Evolutionary conservation across 2,113 vertebrate species (phyloP), one percentile per base, ranked within the genome.

Genomic region (Albula goreensis): DNA sequence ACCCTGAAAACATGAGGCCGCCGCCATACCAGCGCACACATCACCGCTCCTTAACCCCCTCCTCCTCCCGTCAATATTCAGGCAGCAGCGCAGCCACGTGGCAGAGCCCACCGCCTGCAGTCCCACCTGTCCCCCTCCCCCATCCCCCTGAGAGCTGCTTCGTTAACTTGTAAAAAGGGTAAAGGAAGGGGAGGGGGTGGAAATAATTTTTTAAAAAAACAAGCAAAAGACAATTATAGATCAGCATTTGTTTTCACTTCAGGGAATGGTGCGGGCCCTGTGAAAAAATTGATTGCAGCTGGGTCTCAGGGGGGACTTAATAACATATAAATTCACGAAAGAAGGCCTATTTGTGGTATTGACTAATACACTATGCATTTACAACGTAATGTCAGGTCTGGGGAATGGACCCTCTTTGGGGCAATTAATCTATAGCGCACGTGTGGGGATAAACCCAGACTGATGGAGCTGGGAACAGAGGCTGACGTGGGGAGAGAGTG

Each of bases 281-380:
- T 88, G 89, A 90, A 81, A 90, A 41, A 92, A 95, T 93, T 94
- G 93, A 93, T 94, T 86, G 88, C 57, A 31, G 70, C 88, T 79
- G 84, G 31, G 84, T 88, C 90, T 92, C 93, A 51, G 51, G 91
- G 91, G 93, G 87, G 89, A 90, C 89, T 94, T 95, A 91, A 94
- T 94, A 94, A 94, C 91, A 91, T 92, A 94, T 93, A 93, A 93
- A 94, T 94, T 94, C 94, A 93, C 94, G 92, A 93, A 93, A 93
- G 92, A 94, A 91, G 92, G 91, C 90, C 94, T 92, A 92, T 95
- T 95, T 94, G 93, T 89, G 84, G 89, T 95, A 95, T 95, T 95
- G 94, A 94, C 92, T 91, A 91, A 89, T 93, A 93, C 93, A 93
- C 91, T 94, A 91, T 93, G 92, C 93, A 93, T 94, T 94, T 95